Evolutionary conservation across 2,113 vertebrate genomes (phyloP).

Genomic region (Pedionomus torquatus): DNA sequence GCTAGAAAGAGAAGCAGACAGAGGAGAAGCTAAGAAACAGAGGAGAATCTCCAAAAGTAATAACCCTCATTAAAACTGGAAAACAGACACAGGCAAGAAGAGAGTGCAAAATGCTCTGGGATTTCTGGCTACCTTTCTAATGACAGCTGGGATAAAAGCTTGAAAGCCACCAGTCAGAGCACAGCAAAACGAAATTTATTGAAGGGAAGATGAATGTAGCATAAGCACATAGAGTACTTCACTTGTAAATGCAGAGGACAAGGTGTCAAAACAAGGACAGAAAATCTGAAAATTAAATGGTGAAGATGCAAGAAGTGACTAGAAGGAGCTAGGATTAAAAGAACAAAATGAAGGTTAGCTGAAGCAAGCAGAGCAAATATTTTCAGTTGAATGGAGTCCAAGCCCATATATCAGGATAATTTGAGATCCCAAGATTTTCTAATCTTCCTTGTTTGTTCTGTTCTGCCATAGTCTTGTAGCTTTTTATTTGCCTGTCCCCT

Average conservation of each 20-base stretch:
- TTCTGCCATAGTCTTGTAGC: neutral
- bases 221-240: neutral
- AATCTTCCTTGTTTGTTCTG: neutral
- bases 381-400: neutral
- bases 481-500: neutral
- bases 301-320: neutral
- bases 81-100: neutral
- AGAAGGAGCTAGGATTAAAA: neutral
- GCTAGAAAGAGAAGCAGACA: neutral
- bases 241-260: neutral
- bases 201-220: neutral
- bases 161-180: neutral
- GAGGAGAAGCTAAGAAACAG: neutral
- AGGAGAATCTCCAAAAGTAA: neutral
- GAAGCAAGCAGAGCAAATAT: neutral
- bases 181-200: neutral
- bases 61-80: neutral
- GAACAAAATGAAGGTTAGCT: neutral
- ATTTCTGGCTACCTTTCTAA: constrained; percentile 2
- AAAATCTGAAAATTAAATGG: neutral
- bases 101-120: neutral
- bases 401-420: neutral
- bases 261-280: neutral
- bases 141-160: neutral
- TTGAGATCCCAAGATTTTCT: neutral